Evolutionary conservation across 2,888 invertebrate genomes (phyloP).

Genomic region (Athetis lepigone): DNA sequence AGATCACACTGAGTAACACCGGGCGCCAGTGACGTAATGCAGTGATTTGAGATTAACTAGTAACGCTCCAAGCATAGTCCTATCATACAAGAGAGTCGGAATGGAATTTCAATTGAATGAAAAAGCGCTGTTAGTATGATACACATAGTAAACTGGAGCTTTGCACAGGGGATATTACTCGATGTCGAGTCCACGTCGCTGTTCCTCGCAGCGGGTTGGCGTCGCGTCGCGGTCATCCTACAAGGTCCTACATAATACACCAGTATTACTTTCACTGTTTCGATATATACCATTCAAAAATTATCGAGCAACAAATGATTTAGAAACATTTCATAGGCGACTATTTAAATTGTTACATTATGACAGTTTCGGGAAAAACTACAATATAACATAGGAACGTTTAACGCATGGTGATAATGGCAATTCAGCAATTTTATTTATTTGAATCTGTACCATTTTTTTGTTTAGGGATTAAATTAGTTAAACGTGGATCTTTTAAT

Average conservation of each 20-base stretch:
- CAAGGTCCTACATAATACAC: neutral
- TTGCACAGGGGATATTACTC: slow-evolving; percentile 25
- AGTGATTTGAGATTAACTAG: neutral
- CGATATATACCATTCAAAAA: neutral
- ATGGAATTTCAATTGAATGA: slow-evolving; percentile 42
- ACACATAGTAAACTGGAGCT: slow-evolving; percentile 29
- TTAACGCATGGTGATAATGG: slow-evolving; percentile 9
- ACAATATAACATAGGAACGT: slow-evolving; percentile 21
- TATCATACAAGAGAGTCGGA: slow-evolving; percentile 19
- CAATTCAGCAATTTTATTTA: neutral
- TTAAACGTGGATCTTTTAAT: neutral
- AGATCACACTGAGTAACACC: neutral
- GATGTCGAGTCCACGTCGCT: slow-evolving; percentile 14
- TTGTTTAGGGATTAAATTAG: neutral
- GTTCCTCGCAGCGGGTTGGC: neutral
- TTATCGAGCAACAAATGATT: neutral
- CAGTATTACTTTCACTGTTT: slow-evolving; percentile 8
- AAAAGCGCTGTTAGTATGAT: slow-evolving; percentile 27
- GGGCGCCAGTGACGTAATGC: slow-evolving; percentile 8
- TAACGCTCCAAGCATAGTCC: slow-evolving; percentile 21
- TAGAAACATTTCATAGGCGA: neutral
- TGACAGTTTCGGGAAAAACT: neutral
- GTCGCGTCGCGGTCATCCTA: slow-evolving; percentile 4
- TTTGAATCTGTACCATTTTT: neutral
- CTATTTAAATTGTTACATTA: neutral